phyloP scores from a whole-genome alignment of 2,113 vertebrate species.

The Xiphorhynchus elegans region DNA sequence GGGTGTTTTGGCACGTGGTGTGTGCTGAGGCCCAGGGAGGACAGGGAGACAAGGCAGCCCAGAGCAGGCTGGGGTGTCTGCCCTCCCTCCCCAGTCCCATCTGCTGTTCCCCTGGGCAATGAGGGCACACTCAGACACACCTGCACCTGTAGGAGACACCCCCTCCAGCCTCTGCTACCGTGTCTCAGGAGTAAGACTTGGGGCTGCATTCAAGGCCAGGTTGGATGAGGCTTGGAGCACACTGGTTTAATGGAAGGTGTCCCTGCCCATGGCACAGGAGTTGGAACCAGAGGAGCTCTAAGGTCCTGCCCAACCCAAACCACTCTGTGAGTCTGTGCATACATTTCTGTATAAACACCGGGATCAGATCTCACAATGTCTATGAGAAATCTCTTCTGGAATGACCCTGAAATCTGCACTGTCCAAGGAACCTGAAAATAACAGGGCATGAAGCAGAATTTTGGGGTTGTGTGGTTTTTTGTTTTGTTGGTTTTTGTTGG shows the following conservation, averaged over 20 bases:
- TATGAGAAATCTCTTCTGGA: background rate
- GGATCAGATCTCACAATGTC: background rate
- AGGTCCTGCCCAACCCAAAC: background rate
- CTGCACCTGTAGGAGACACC: fast-evolving
- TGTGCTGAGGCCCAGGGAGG: background rate
- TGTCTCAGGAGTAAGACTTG: background rate
- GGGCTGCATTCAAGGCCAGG: background rate
- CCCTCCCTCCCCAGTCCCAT: background rate
- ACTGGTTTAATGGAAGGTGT: background rate
- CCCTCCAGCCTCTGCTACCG: background rate
- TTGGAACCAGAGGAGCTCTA: background rate
- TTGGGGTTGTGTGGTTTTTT: no score
- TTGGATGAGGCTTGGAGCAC: background rate
- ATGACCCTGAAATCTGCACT: background rate
- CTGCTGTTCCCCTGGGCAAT: fast-evolving
- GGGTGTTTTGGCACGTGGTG: background rate
- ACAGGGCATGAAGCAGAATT: fast-evolving
- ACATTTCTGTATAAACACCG: background rate
- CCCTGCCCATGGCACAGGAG: background rate
- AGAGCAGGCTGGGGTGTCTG: background rate
- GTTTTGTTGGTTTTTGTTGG: no score
- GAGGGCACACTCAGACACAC: background rate
- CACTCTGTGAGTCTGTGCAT: background rate
- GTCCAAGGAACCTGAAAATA: background rate
- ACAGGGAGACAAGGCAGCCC: background rate